phyloP scores from a whole-genome alignment of 2,797 vertebrate genomes.

The Phylloscopus collybita region DNA sequence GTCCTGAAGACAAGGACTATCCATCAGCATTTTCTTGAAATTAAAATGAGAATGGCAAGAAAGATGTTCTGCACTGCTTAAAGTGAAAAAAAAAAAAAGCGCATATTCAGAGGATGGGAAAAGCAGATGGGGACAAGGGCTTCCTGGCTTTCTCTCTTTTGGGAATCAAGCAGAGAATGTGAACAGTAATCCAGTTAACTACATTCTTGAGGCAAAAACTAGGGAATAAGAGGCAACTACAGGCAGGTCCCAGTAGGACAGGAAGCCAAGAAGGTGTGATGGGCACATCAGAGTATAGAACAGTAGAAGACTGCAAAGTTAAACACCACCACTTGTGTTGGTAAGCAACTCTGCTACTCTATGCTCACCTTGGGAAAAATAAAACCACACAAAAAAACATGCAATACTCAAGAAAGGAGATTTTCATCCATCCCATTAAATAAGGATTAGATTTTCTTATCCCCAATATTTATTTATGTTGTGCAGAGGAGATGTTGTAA shows the following conservation, averaged over 20 bases:
- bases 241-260: not conserved
- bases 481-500: not conserved
- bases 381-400: not conserved
- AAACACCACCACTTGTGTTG: not conserved
- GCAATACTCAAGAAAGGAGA: not conserved
- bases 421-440: slow-evolving; percentile 74
- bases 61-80: not conserved
- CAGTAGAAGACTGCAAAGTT: not conserved
- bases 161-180: not conserved
- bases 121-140: not conserved
- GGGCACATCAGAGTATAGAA: not conserved
- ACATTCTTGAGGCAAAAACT: not conserved
- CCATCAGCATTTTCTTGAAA: not conserved
- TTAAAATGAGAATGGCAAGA: not conserved
- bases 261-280: not conserved
- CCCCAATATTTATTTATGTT: not conserved
- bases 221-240: not conserved
- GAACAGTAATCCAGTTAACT: not conserved
- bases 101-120: not conserved
- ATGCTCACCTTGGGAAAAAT: not conserved
- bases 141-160: not conserved
- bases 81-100: not conserved
- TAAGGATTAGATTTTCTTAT: not conserved
- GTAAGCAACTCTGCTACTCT: not conserved
- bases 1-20: not conserved